A percentile compares a stretch with the other conserved stretches of the same genome.
These are phyloP conservation scores for Aphelenchoides bicaudatus DNA, from an alignment of 2,888 invertebrate genomes.

Conservation along the genomic window DNA sequence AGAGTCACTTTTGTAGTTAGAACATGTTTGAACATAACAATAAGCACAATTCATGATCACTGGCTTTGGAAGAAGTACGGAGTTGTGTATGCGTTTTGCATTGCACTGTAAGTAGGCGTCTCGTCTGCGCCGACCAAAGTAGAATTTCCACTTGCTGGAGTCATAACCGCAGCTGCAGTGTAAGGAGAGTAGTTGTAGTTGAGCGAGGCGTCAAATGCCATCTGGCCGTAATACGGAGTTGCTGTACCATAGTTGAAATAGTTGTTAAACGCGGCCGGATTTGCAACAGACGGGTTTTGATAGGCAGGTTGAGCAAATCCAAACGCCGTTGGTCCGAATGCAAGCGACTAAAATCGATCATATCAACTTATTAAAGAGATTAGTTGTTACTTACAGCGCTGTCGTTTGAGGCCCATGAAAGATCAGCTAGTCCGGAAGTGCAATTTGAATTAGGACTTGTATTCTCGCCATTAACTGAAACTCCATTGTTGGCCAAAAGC, in stretches of 20 bases:
- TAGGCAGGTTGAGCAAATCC: too few species aligned
- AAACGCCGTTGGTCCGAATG: conserved; percentile 1
- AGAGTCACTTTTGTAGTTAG: too few species aligned
- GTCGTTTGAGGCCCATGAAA: conserved; percentile 18
- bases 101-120: conserved; percentile 6
- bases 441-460: neutral
- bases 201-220: conserved; percentile 7
- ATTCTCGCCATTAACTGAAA: neutral
- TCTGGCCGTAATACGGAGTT: conserved; percentile 11
- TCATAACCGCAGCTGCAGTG: neutral
- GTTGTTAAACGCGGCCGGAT: neutral
- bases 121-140: conserved; percentile 1
- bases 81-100: conserved; percentile 18
- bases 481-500: conserved; percentile 1
- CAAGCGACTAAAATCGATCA: neutral
- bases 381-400: conserved; percentile 4
- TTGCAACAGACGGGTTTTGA: too few species aligned
- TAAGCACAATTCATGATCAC: too few species aligned
- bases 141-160: neutral
- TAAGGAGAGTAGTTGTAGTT: neutral
- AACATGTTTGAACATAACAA: too few species aligned
- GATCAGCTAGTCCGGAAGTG: conserved; percentile 17
- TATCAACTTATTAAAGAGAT: neutral
- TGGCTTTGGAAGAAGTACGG: conserved; percentile 12
- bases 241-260: conserved; percentile 5